phyloP scores from a whole-genome alignment of 2,797 vertebrate genomes.

The Sebastes steindachneri region DNA sequence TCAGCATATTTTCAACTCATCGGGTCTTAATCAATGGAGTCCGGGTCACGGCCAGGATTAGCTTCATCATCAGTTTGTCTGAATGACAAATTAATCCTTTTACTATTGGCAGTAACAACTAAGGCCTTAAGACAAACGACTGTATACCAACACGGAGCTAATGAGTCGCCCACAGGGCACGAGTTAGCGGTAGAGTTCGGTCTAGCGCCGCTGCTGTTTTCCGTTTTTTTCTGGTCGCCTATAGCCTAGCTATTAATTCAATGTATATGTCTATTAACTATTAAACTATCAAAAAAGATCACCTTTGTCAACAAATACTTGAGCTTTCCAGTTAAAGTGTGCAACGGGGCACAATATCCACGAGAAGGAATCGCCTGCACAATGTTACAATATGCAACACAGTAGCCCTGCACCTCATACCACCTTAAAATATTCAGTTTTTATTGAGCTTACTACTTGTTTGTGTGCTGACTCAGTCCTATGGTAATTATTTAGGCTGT shows the following conservation, averaged over 20 bases:
- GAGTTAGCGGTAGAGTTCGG: neutral
- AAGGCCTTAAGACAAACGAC: constrained; percentile 15
- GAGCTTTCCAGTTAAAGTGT: neutral
- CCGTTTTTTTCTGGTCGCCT: too few relatives aligned
- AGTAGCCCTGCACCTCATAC: neutral
- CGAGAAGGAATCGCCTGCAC: neutral
- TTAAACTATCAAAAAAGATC: too few relatives aligned
- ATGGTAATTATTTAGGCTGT: neutral
- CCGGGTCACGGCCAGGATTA: constrained; percentile 22
- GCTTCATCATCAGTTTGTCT: constrained; percentile 37
- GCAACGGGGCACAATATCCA: neutral
- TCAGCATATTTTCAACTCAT: constrained; percentile 62
- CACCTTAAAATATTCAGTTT: neutral
- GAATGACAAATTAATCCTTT: constrained; percentile 49
- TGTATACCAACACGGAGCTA: neutral
- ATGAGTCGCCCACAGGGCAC: neutral
- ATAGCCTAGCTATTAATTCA: too few relatives aligned
- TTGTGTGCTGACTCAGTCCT: neutral
- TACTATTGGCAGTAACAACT: constrained; percentile 19
- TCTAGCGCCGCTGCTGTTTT: neutral
- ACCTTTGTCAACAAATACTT: too few relatives aligned
- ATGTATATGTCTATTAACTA: too few relatives aligned
- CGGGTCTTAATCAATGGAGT: constrained; percentile 52
- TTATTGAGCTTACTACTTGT: neutral
- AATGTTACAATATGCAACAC: neutral